Percentiles rank a stretch among this genome's conserved stretches.
These are phyloP conservation scores for Drosophila yooni DNA, from an alignment of 2,888 invertebrate genomes.

Conservation along the genomic window DNA sequence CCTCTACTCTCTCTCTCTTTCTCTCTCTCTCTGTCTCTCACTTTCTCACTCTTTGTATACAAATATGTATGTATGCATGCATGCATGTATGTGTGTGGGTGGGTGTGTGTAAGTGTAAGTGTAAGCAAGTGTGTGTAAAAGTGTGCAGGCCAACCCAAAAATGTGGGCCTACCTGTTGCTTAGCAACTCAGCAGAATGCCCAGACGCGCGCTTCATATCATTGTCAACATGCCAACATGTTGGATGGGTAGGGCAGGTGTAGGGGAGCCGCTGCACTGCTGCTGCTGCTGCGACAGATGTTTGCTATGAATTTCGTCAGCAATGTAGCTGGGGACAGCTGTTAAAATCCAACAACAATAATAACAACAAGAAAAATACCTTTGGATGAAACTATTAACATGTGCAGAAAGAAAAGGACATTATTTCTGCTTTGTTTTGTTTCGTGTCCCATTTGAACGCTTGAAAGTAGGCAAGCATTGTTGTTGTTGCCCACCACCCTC, in stretches of 20 bases:
- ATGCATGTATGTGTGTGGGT: constrained; percentile 1
- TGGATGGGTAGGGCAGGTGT: neutral
- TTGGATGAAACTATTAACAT: constrained; percentile 31
- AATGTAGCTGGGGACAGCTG: constrained; percentile 46
- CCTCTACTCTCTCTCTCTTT: neutral
- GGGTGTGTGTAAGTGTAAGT: neutral
- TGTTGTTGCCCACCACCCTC: neutral
- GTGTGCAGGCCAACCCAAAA: constrained; percentile 26
- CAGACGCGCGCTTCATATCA: constrained; percentile 57
- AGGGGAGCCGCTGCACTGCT: neutral
- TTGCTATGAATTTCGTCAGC: constrained; percentile 22
- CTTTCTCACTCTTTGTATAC: neutral
- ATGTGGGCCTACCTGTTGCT: constrained; percentile 83
- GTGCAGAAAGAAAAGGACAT: constrained; percentile 11
- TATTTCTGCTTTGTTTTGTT: neutral
- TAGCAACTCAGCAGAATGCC: constrained; percentile 63
- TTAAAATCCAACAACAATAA: constrained; percentile 14
- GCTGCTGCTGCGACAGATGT: constrained; percentile 42
- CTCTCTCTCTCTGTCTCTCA: too few species aligned
- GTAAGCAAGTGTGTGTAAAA: neutral
- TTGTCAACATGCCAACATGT: constrained; percentile 52
- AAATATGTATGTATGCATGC: neutral
- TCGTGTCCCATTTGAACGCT: constrained; percentile 18
- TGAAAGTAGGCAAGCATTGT: constrained; percentile 29
- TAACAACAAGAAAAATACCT: neutral